Base-by-base conservation (phyloP, 2,113 vertebrate genomes). In the Rhinichthys klamathensis region DNA sequence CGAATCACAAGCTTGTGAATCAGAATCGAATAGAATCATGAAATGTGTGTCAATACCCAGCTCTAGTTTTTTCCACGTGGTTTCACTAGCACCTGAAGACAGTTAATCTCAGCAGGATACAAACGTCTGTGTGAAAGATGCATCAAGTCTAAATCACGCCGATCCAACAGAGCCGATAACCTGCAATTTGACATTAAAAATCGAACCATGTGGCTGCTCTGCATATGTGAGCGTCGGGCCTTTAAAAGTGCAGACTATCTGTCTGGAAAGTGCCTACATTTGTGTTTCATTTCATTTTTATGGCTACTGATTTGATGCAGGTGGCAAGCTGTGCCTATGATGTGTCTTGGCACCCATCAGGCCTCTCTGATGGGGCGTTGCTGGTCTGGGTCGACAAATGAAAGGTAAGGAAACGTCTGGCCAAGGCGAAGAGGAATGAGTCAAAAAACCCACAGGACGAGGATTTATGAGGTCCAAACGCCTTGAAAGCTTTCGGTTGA, bases 291-390 rank as follows among this genome's bases (percentile, higher is more conserved):
- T 54, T 90, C 56, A 16, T 9, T 73, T 92, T 92, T 72, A 90
- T 82, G 78, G 73, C 21, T 32, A 49, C 30, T 92, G 92, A 94
- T 93, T 72, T 87, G 85, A 91, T 89, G 90, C 91, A 92, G 91
- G 91, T 90, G 91, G 91, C 85, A 79, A 79, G 82, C 75, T 67
- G 70, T 74, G 85, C 63, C 60, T 86, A 60, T 65, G 65, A 82
- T 46, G 79, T 85, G 25, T 85, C 46, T 79, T 86, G 82, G 84
- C 46, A 86, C 15, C 3, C 2, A 15, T 51, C 54, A 8, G 15
- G 30, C 16, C 4, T 49, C n/a, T 18, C 18, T 56, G 54, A 21
- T 56, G 54, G 54, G 49, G 73, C n/a, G 44, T 60, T 32, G 5
- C 27, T 63, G 77, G 32, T 51, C 30, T 63, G 80, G 54, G 54